phyloP scores from a whole-genome alignment of 2,797 vertebrate species.

The Pseudomugil tenellus region DNA sequence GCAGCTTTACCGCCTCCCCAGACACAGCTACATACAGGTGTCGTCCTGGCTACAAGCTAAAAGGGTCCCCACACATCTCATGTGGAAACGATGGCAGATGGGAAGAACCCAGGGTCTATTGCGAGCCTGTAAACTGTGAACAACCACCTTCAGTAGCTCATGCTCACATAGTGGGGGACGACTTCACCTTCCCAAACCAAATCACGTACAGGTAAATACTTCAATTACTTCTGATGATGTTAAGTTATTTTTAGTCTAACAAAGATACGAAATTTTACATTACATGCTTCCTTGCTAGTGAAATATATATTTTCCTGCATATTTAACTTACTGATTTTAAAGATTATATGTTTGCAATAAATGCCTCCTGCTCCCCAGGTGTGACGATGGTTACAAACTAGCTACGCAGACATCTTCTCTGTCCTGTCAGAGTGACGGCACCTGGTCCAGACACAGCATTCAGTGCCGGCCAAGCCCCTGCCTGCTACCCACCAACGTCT shows the following conservation, averaged over 20 bases:
- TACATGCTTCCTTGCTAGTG: no score
- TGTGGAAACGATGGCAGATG: slow-evolving; percentile 88
- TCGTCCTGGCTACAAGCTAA: slow-evolving; percentile 86
- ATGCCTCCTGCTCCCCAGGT: slow-evolving; percentile 75
- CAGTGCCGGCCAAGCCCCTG: slow-evolving; percentile 87
- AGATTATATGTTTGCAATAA: background rate
- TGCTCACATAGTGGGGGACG: slow-evolving; percentile 79
- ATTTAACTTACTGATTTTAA: background rate
- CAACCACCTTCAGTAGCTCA: slow-evolving; percentile 86
- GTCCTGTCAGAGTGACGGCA: slow-evolving; percentile 88
- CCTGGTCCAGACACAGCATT: slow-evolving; percentile 88
- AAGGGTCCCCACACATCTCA: slow-evolving; percentile 83
- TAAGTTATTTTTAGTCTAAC: background rate
- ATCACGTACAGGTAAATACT: slow-evolving; percentile 90
- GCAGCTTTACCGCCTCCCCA: slow-evolving; percentile 78
- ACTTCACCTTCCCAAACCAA: slow-evolving; percentile 87
- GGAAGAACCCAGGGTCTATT: slow-evolving; percentile 88
- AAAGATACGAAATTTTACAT: no score
- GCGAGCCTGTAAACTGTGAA: slow-evolving; percentile 89
- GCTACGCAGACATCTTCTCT: slow-evolving; percentile 77
- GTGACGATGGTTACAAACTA: slow-evolving; percentile 88
- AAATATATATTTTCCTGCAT: no score
- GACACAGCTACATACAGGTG: slow-evolving; percentile 90
- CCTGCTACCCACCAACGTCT: slow-evolving; percentile 80
- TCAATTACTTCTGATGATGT: background rate